These are phyloP conservation scores for Brachionus rotundiformis DNA, from an alignment of 1,140 invertebrate genomes.

Conservation along the genomic window DNA sequence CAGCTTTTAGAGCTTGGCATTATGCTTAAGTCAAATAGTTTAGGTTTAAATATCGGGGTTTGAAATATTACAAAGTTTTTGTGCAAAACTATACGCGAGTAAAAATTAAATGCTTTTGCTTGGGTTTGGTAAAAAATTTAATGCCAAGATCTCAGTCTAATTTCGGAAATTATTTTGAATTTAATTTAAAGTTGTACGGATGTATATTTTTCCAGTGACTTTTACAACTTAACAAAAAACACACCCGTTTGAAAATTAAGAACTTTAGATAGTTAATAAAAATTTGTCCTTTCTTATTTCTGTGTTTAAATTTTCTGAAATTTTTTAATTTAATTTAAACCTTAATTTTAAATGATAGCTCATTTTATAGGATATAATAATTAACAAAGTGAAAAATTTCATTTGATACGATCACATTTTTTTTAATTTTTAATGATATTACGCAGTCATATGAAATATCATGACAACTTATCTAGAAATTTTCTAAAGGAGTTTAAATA, in stretches of 20 bases:
- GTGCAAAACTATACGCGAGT: background rate
- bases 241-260: slow-evolving; percentile 10
- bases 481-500: no score
- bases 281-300: background rate
- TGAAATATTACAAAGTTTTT: background rate
- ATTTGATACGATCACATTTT: no score
- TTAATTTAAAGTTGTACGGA: background rate
- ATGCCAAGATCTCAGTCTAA: background rate
- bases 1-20: background rate
- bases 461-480: no score
- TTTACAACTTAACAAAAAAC: background rate
- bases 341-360: no score
- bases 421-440: no score
- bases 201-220: background rate
- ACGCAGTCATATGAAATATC: no score
- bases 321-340: no score
- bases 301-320: background rate
- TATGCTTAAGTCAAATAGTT: background rate
- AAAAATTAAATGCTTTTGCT: background rate
- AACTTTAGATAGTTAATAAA: background rate
- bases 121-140: background rate
- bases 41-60: background rate
- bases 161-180: slow-evolving; percentile 17
- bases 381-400: no score
- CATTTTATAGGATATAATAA: no score